Conservation (phyloP, 2,888 invertebrate species). For the Anoncus sp. region DNA sequence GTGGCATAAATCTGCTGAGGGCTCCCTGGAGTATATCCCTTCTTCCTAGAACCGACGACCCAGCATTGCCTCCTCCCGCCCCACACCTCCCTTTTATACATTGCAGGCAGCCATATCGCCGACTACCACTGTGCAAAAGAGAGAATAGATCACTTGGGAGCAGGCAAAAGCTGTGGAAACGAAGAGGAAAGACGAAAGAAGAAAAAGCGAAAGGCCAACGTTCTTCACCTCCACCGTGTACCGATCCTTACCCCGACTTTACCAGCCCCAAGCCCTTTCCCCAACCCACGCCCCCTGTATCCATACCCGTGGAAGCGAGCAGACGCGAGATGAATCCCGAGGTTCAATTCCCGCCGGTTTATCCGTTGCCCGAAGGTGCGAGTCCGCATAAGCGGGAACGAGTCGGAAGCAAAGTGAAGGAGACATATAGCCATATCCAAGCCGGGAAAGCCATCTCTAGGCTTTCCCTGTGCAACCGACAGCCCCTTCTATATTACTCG, state of each 20-base stretch:
- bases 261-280: conserved; percentile 48
- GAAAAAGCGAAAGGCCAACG: conserved; percentile 48
- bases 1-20: conserved; percentile 82
- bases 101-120: conserved; percentile 51
- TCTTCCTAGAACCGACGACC: conserved; percentile 65
- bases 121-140: conserved; percentile 53
- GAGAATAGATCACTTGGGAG: conserved; percentile 43
- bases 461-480: conserved; percentile 46
- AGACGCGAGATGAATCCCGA: conserved; percentile 79
- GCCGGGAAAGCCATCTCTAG: conserved; percentile 41
- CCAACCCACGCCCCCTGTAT: conserved; percentile 47
- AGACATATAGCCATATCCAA: conserved; percentile 40
- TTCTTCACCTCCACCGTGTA: conserved; percentile 37
- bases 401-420: conserved; percentile 47
- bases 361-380: conserved; percentile 72
- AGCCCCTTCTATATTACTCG: conserved; percentile 64
- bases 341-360: conserved; percentile 80
- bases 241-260: conserved; percentile 48
- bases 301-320: conserved; percentile 59
- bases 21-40: conserved; percentile 81
- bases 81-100: conserved; percentile 50
- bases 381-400: conserved; percentile 65
- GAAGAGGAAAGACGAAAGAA: conserved; percentile 19
- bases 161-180: conserved; percentile 51
- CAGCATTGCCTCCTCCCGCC: conserved; percentile 27